Percentiles rank a stretch among this genome's conserved stretches.
Conservation (phyloP, 2,888 invertebrate species). For the Oscheius myriophilus region DNA sequence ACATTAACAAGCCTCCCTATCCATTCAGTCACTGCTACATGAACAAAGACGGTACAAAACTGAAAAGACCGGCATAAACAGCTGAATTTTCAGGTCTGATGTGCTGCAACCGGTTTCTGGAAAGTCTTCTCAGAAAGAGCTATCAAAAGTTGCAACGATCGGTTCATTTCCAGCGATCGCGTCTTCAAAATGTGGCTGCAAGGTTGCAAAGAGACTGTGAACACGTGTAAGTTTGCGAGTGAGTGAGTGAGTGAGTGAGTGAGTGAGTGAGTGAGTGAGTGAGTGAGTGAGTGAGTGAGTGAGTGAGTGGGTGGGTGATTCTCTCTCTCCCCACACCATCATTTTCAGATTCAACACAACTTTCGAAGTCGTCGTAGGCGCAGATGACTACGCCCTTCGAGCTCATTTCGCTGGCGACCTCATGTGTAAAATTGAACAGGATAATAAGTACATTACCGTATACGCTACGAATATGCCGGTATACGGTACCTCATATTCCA, state of each 20-base stretch:
- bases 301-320: neutral
- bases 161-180: constrained; percentile 19
- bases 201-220: constrained; percentile 41
- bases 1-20: constrained; percentile 23
- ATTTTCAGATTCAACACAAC: constrained; percentile 43
- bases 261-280: constrained; percentile 44
- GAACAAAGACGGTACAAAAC: constrained; percentile 26
- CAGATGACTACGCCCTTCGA: constrained; percentile 45
- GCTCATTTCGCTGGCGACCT: constrained; percentile 47
- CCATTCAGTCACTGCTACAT: constrained; percentile 34
- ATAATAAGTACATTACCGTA: constrained; percentile 31
- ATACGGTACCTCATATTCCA: neutral
- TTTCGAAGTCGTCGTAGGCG: constrained; percentile 50
- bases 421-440: constrained; percentile 53
- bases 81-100: constrained; percentile 30
- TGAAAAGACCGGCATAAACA: neutral
- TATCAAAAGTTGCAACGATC: constrained; percentile 38
- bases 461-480: constrained; percentile 37
- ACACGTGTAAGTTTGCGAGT: constrained; percentile 38
- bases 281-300: neutral
- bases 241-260: neutral
- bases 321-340: neutral
- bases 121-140: constrained; percentile 45
- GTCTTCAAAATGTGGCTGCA: constrained; percentile 36
- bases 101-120: constrained; percentile 52